Conservation (phyloP, 2,888 invertebrate genomes). For the Hydroisotoma schaefferi region DNA sequence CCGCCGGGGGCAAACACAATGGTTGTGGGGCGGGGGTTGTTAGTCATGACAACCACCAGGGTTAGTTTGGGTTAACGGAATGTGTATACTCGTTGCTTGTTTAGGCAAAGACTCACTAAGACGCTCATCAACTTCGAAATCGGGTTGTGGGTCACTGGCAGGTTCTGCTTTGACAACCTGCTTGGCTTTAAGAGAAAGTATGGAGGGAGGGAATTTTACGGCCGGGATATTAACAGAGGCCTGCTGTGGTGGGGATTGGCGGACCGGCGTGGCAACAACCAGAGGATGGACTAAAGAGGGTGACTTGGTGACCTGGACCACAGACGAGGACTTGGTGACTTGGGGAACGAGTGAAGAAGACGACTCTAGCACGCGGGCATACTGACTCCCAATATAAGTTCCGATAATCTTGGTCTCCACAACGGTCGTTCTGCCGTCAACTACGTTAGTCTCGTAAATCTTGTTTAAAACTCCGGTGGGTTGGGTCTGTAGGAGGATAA, state of each 20-base stretch:
- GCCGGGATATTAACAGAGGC: neutral
- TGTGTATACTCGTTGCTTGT: too few species aligned
- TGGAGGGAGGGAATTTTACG: neutral
- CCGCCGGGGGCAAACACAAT: neutral
- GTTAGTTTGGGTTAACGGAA: too few species aligned
- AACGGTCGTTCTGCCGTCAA: slow-evolving; percentile 76
- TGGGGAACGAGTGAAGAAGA: slow-evolving; percentile 61
- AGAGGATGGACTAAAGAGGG: too few species aligned
- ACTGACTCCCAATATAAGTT: slow-evolving; percentile 81
- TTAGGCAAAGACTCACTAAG: slow-evolving; percentile 11
- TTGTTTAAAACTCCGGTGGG: slow-evolving; percentile 78
- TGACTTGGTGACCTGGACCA: neutral
- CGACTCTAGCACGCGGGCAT: slow-evolving; percentile 80
- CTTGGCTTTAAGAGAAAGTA: neutral
- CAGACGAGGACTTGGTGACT: neutral
- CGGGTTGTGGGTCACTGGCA: too few species aligned
- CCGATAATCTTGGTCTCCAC: slow-evolving; percentile 87
- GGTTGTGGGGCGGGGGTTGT: too few species aligned
- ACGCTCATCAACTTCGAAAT: slow-evolving; percentile 3
- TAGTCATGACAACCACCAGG: too few species aligned
- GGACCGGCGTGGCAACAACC: slow-evolving; percentile 6
- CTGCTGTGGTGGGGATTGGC: neutral
- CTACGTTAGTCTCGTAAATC: slow-evolving; percentile 76
- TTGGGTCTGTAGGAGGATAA: slow-evolving; percentile 29
- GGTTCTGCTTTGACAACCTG: slow-evolving; percentile 1